Evolutionary conservation across 1,140 invertebrate genomes (phyloP).

Genomic region (Eumaeus atala): DNA sequence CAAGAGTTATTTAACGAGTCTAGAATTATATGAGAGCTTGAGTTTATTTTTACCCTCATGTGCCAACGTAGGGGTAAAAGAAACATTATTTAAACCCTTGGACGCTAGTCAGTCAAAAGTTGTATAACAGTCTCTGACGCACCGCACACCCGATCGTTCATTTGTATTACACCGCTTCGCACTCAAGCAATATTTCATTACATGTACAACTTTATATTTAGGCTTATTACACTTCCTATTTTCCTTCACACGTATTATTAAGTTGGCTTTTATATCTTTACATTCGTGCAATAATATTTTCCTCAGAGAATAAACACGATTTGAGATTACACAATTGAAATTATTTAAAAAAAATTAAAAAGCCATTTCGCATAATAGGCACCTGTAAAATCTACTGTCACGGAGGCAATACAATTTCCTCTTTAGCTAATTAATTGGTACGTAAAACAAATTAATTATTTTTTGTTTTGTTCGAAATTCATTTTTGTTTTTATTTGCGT

Average conservation of each 20-base stretch:
- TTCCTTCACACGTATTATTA: constrained; percentile 2
- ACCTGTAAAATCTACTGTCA: too few relatives aligned
- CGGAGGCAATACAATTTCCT: constrained; percentile 11
- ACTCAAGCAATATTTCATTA: constrained; percentile 8
- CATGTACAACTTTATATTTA: constrained; percentile 4
- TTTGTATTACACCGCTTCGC: not conserved
- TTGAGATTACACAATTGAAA: constrained; percentile 1
- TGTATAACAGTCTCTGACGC: constrained; percentile 5
- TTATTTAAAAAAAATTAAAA: constrained; percentile 11
- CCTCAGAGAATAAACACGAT: constrained; percentile 8
- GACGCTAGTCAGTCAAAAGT: not conserved
- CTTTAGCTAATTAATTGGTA: constrained; percentile 3
- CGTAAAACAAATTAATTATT: constrained; percentile 7
- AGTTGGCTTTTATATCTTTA: not conserved
- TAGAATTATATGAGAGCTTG: too few relatives aligned
- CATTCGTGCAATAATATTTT: constrained; percentile 3
- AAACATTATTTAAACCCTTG: too few relatives aligned
- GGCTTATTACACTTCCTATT: constrained; percentile 8
- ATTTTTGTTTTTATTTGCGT: not conserved
- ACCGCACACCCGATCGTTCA: not conserved
- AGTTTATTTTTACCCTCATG: too few relatives aligned
- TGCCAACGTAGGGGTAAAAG: too few relatives aligned
- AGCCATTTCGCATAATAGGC: not conserved
- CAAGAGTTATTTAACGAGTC: too few relatives aligned
- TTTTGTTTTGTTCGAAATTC: constrained; percentile 1